Percentiles rank a stretch among this genome's conserved stretches.
Evolutionary conservation across 2,797 vertebrate species (phyloP).

Genomic region (Melanotaenia trifasciata): DNA sequence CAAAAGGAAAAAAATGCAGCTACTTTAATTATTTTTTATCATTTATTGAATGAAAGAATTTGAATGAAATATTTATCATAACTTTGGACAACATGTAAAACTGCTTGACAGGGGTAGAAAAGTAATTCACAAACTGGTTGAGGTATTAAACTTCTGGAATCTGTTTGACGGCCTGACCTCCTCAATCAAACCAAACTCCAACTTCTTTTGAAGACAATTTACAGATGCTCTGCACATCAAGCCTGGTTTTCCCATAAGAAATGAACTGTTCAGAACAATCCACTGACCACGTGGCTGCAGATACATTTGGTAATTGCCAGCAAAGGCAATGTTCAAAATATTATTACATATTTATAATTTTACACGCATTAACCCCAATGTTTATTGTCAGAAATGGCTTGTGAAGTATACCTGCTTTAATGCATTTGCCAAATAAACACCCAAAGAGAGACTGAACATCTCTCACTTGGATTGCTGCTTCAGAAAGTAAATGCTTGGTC

Average conservation of each 20-base stretch:
- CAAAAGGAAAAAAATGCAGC: constrained; percentile 9
- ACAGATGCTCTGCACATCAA: constrained; percentile 6
- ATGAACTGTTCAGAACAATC: constrained; percentile 17
- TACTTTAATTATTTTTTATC: neutral
- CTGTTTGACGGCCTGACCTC: neutral
- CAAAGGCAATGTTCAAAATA: constrained; percentile 12
- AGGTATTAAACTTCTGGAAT: constrained; percentile 13
- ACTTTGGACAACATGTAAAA: constrained; percentile 75
- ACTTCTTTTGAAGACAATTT: constrained; percentile 24
- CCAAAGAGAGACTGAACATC: constrained; percentile 33
- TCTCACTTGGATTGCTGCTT: constrained; percentile 52
- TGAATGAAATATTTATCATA: constrained; percentile 65
- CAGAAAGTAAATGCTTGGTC: constrained; percentile 50
- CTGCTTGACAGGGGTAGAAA: constrained; percentile 55
- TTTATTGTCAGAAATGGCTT: constrained; percentile 22
- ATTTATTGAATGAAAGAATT: constrained; percentile 58
- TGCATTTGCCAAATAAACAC: constrained; percentile 49
- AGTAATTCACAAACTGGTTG: constrained; percentile 38
- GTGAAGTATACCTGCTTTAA: constrained; percentile 34
- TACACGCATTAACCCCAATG: constrained; percentile 30
- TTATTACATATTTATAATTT: constrained; percentile 13
- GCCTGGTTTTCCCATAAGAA: constrained; percentile 13
- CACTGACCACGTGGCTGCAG: constrained; percentile 30
- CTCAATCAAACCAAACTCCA: constrained; percentile 26
- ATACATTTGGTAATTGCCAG: constrained; percentile 29